Evolutionary conservation across 2,113 vertebrate genomes (phyloP).

Genomic region (Numenius arquata): DNA sequence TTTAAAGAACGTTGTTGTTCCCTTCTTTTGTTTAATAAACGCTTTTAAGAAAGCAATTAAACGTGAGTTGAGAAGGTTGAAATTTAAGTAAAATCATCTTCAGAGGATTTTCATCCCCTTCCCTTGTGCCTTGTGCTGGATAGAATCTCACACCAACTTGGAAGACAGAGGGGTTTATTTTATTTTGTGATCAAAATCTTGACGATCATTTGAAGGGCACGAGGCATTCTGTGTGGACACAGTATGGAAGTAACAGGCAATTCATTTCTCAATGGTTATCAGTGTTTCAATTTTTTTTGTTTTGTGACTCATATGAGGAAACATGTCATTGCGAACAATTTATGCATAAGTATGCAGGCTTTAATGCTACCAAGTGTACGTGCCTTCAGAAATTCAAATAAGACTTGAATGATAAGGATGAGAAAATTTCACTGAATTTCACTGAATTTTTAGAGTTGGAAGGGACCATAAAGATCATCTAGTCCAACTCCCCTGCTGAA

Average conservation of each 20-base stretch:
- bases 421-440: too few relatives aligned
- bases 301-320: background rate
- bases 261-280: background rate
- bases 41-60: background rate
- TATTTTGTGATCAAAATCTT: background rate
- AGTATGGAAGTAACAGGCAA: background rate
- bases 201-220: background rate
- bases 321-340: background rate
- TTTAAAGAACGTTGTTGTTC: background rate
- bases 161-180: background rate
- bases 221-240: background rate
- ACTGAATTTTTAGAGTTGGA: too few relatives aligned
- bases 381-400: background rate
- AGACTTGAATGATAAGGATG: background rate
- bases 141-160: background rate
- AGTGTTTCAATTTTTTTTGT: background rate
- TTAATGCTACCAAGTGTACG: background rate
- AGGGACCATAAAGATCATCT: too few relatives aligned
- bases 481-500: too few relatives aligned
- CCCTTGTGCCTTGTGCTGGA: background rate
- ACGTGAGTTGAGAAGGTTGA: background rate
- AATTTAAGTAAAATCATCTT: background rate
- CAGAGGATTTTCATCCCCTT: background rate
- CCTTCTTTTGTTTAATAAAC: background rate
- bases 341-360: background rate